These are phyloP conservation scores for Chelonus insularis DNA, from an alignment of 1,140 invertebrate genomes.

Conservation along the genomic window DNA sequence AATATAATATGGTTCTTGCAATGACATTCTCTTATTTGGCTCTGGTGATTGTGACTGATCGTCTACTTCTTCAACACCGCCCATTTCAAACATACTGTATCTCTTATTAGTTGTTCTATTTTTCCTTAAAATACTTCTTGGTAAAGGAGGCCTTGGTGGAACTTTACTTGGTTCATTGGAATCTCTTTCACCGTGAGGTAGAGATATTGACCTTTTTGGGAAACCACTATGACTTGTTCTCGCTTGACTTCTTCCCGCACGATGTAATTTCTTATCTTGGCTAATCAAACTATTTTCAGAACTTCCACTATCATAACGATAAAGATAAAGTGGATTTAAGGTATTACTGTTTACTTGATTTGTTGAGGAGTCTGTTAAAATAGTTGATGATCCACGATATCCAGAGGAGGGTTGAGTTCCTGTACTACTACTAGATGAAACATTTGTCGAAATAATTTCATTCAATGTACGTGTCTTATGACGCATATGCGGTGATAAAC, in stretches of 20 bases:
- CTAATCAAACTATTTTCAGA: slow-evolving; percentile 67
- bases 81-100: slow-evolving; percentile 80
- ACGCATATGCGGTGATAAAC: slow-evolving; percentile 64
- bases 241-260: slow-evolving; percentile 45
- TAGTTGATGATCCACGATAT: slow-evolving; percentile 81
- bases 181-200: slow-evolving; percentile 63
- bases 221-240: slow-evolving; percentile 60
- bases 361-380: slow-evolving; percentile 74
- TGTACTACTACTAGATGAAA: slow-evolving; percentile 74
- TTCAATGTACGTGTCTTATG: slow-evolving; percentile 56
- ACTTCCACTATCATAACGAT: slow-evolving; percentile 78
- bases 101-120: slow-evolving; percentile 67
- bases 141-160: slow-evolving; percentile 71
- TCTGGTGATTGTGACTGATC: slow-evolving; percentile 56
- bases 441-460: slow-evolving; percentile 62
- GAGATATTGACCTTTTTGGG: slow-evolving; percentile 68
- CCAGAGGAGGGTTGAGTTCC: slow-evolving; percentile 81
- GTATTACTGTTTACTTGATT: slow-evolving; percentile 62
- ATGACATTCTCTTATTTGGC: slow-evolving; percentile 68
- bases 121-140: slow-evolving; percentile 72
- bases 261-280: slow-evolving; percentile 57
- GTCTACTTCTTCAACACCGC: slow-evolving; percentile 62
- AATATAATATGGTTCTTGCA: slow-evolving; percentile 73
- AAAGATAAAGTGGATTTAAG: slow-evolving; percentile 77
- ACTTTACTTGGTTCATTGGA: slow-evolving; percentile 54